Evolutionary conservation across 2,888 invertebrate species (phyloP).

Genomic region (Minunthozetes semirufus): DNA sequence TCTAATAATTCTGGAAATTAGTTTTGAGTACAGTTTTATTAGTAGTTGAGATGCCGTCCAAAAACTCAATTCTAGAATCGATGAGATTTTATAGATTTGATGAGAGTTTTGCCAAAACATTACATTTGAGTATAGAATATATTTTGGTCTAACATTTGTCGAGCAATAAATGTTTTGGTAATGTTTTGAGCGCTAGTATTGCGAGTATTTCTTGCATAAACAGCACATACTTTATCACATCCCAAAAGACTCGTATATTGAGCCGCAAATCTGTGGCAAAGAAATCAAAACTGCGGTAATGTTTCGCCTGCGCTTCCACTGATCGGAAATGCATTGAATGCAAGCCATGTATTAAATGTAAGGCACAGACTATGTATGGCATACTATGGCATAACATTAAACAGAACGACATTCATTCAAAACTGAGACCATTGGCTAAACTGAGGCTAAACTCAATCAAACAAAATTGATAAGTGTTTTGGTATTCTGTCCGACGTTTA

Average conservation of each 20-base stretch:
- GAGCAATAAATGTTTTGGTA: slow-evolving; percentile 15
- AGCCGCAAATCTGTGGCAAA: slow-evolving; percentile 28
- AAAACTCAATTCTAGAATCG: slow-evolving; percentile 14
- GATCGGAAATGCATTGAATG: background rate
- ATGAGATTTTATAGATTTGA: slow-evolving; percentile 15
- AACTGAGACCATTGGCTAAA: background rate
- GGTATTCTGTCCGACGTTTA: slow-evolving; percentile 19
- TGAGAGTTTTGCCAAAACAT: background rate
- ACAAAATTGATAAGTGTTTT: slow-evolving; percentile 25
- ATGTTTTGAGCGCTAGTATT: background rate
- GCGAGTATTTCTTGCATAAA: slow-evolving; percentile 16
- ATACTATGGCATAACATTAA: background rate
- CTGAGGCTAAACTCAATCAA: slow-evolving; percentile 18
- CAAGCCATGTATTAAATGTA: background rate
- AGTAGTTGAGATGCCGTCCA: background rate
- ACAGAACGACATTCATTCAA: background rate
- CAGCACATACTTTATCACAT: slow-evolving; percentile 28
- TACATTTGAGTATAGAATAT: background rate
- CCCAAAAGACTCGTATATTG: slow-evolving; percentile 25
- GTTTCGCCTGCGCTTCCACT: background rate
- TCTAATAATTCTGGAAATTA: slow-evolving; percentile 7
- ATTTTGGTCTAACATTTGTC: slow-evolving; percentile 25
- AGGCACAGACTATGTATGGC: background rate
- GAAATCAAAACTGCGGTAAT: slow-evolving; percentile 30
- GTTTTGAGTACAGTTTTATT: slow-evolving; percentile 25